A percentile compares a stretch with the other conserved stretches of the same genome.
phyloP scores from a whole-genome alignment of 1,140 invertebrate genomes.

The Nymphalis io region DNA sequence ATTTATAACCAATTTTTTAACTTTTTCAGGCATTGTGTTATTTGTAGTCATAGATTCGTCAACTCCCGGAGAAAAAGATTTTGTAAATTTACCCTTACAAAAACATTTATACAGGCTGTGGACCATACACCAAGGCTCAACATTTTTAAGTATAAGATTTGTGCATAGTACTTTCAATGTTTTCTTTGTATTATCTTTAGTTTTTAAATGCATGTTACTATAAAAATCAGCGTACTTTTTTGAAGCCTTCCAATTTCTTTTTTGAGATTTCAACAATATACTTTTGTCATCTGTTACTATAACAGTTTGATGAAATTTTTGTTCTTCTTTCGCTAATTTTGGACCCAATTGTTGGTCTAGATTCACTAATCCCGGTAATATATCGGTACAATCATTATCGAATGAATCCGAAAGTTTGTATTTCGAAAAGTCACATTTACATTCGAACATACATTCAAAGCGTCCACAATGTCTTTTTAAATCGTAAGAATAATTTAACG shows the following conservation, averaged over 20 bases:
- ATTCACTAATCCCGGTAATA: constrained; percentile 56
- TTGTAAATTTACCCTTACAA: constrained; percentile 68
- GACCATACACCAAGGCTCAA: constrained; percentile 73
- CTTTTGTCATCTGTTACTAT: constrained; percentile 63
- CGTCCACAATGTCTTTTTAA: constrained; percentile 66
- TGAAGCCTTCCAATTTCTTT: constrained; percentile 63
- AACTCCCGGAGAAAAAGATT: constrained; percentile 21
- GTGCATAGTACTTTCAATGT: constrained; percentile 42
- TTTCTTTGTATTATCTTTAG: constrained; percentile 39
- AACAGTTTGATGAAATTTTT: constrained; percentile 75
- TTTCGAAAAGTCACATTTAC: constrained; percentile 64
- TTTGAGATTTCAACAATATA: constrained; percentile 62
- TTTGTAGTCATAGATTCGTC: constrained; percentile 19
- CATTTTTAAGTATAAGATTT: constrained; percentile 58
- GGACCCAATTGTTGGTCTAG: constrained; percentile 54
- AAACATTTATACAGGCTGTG: constrained; percentile 76
- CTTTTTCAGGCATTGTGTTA: background rate
- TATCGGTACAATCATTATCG: constrained; percentile 43
- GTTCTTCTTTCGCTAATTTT: constrained; percentile 67
- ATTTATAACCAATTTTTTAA: constrained; percentile 2
- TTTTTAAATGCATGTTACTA: constrained; percentile 55
- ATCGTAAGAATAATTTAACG: constrained; percentile 52
- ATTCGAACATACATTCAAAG: constrained; percentile 69
- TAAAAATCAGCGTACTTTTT: constrained; percentile 69
- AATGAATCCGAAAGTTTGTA: constrained; percentile 46